A percentile compares a stretch with the other conserved stretches of the same genome.
Conservation (phyloP, 2,888 invertebrate genomes). For the Scaptomyza parva region DNA sequence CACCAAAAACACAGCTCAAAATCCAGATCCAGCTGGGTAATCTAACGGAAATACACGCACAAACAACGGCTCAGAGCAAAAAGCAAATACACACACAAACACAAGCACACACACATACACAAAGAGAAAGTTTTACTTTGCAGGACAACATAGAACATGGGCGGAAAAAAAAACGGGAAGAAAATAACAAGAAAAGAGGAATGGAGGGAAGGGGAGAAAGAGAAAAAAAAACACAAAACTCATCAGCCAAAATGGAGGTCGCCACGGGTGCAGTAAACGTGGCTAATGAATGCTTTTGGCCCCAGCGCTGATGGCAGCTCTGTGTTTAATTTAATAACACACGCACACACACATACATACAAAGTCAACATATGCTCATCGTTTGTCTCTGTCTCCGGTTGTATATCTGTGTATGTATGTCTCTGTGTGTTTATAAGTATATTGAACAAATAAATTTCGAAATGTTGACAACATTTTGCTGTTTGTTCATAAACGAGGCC, state of each 20-base stretch:
- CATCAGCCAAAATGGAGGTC: conserved; percentile 79
- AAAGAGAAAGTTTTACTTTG: conserved; percentile 63
- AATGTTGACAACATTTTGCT: conserved; percentile 80
- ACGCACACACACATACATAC: conserved; percentile 53
- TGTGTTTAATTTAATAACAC: conserved; percentile 74
- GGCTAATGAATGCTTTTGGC: conserved; percentile 82
- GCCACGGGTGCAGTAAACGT: conserved; percentile 80
- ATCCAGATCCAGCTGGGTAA: conserved; percentile 35
- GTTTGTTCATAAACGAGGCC: conserved; percentile 81
- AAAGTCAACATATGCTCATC: conserved; percentile 59
- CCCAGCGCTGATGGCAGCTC: conserved; percentile 69
- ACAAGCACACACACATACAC: conserved; percentile 10
- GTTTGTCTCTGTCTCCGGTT: conserved; percentile 38
- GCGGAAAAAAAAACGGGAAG: conserved; percentile 10
- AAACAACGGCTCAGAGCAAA: conserved; percentile 3
- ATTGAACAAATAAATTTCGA: conserved; percentile 80
- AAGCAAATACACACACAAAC: conserved; percentile 9
- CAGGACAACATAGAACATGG: conserved; percentile 31
- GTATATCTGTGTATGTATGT: conserved; percentile 12
- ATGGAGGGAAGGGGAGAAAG: neutral
- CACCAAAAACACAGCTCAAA: conserved; percentile 4
- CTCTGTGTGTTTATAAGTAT: conserved; percentile 63
- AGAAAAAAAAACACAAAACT: conserved; percentile 59
- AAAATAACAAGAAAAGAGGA: conserved; percentile 1
- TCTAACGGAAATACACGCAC: conserved; percentile 15